Evolutionary conservation across 2,113 vertebrate genomes (phyloP).

Genomic region (Machaerirhynchus nigripectus): DNA sequence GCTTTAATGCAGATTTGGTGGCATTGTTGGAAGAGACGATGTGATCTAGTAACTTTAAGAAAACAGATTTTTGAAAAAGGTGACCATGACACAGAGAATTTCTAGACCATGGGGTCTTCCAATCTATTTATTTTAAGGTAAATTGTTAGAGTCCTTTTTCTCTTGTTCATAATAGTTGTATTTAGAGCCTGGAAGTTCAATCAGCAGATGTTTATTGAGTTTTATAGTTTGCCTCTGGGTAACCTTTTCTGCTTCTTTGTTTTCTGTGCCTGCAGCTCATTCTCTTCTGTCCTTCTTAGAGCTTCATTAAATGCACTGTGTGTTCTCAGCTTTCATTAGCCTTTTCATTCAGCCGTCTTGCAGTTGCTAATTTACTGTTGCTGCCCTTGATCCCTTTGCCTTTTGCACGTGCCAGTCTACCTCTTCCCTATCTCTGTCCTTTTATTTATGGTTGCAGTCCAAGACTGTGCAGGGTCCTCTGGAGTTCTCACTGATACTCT

Average conservation of each 20-base stretch:
- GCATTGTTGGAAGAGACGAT: not conserved
- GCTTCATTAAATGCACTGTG: not conserved
- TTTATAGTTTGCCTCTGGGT: not conserved
- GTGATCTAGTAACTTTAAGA: not conserved
- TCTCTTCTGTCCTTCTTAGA: not conserved
- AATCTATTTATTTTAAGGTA: not conserved
- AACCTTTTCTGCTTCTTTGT: not conserved
- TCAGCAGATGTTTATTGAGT: not conserved
- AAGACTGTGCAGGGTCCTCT: accelerated
- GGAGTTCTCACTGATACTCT: not conserved
- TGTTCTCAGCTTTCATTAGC: not conserved
- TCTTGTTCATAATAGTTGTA: not conserved
- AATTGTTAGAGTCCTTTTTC: not conserved
- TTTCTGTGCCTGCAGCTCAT: not conserved
- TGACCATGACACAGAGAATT: not conserved
- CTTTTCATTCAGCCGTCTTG: not conserved
- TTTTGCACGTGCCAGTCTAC: not conserved
- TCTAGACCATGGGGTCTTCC: not conserved
- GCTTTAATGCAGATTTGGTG: not conserved
- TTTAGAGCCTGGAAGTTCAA: not conserved
- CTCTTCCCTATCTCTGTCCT: not conserved
- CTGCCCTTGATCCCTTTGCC: not conserved
- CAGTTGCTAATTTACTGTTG: not conserved
- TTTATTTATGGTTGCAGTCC: not conserved
- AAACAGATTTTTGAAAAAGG: not conserved